These are phyloP conservation scores for Aethes cnicana DNA, from an alignment of 2,888 invertebrate species.

Conservation along the genomic window DNA sequence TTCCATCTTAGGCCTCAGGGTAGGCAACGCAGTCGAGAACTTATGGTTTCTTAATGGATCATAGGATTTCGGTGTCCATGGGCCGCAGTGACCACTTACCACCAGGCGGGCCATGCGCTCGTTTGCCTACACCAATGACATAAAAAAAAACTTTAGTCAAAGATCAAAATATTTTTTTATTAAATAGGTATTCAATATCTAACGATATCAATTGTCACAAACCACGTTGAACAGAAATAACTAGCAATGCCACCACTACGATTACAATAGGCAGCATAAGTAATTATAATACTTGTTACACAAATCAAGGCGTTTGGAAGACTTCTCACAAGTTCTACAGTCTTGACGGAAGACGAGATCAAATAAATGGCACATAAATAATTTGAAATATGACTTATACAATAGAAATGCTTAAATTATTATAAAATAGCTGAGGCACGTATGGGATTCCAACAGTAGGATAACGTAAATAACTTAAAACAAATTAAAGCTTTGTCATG, in stretches of 20 bases:
- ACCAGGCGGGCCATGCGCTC: no score
- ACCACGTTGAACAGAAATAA: conserved; percentile 14
- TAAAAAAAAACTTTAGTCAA: no score
- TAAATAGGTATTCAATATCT: no score
- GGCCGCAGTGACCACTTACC: no score
- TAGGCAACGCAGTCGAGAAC: no score
- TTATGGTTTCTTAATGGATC: no score
- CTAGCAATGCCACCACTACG: no score
- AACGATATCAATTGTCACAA: conserved; percentile 11
- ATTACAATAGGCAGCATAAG: no score
- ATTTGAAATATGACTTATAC: conserved; percentile 37
- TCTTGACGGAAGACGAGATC: conserved; percentile 71
- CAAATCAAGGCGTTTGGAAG: conserved; percentile 39
- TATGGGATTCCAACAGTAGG: conserved; percentile 33
- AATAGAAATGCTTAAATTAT: conserved; percentile 29
- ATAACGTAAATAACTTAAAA: conserved; percentile 59
- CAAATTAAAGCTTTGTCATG: conserved; percentile 80
- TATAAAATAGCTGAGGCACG: conserved; percentile 48
- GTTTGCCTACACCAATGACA: no score
- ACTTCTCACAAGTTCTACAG: conserved; percentile 34
- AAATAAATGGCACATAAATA: conserved; percentile 66
- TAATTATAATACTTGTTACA: background rate
- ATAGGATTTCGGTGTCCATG: no score
- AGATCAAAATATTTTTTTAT: no score
- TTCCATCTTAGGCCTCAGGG: no score